phyloP scores from a whole-genome alignment of 2,888 invertebrate genomes.

The Neoscelio sp. region DNA sequence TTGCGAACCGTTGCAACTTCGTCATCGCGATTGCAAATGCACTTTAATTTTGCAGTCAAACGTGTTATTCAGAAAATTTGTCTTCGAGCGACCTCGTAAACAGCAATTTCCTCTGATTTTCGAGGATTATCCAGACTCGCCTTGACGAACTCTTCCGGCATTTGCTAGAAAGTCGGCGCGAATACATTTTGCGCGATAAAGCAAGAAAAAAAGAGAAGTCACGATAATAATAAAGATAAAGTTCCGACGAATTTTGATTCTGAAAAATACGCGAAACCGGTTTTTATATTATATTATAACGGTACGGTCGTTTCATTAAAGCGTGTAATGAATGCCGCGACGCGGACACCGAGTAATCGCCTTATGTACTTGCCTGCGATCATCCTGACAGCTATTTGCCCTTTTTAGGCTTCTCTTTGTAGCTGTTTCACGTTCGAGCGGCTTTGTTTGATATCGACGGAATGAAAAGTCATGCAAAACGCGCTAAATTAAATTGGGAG shows the following conservation, averaged over 20 bases:
- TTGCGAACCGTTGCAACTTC: no score
- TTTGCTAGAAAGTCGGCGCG: constrained; percentile 23
- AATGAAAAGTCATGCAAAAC: constrained; percentile 17
- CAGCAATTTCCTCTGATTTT: constrained; percentile 21
- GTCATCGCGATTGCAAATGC: no score
- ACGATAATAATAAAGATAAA: constrained; percentile 43
- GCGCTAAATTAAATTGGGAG: constrained; percentile 17
- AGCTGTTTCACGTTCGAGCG: constrained; percentile 5
- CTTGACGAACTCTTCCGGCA: constrained; percentile 37
- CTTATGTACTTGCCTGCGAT: constrained; percentile 41
- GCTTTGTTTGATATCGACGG: constrained; percentile 33
- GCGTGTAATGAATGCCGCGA: constrained; percentile 33
- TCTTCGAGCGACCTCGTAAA: constrained; percentile 1
- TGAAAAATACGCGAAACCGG: constrained; percentile 39
- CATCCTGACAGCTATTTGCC: constrained; percentile 9
- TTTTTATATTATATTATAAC: constrained; percentile 59
- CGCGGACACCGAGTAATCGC: constrained; percentile 25
- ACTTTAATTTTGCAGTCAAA: no score
- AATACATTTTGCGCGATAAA: background rate
- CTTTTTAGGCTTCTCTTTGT: constrained; percentile 17
- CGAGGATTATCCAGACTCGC: constrained; percentile 18
- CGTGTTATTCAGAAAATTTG: constrained; percentile 7
- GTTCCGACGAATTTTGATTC: constrained; percentile 38
- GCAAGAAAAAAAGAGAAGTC: constrained; percentile 10
- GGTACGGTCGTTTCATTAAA: constrained; percentile 52